Evolutionary conservation across 2,797 vertebrate species (phyloP).

Genomic region (Buphagus erythrorhynchus): DNA sequence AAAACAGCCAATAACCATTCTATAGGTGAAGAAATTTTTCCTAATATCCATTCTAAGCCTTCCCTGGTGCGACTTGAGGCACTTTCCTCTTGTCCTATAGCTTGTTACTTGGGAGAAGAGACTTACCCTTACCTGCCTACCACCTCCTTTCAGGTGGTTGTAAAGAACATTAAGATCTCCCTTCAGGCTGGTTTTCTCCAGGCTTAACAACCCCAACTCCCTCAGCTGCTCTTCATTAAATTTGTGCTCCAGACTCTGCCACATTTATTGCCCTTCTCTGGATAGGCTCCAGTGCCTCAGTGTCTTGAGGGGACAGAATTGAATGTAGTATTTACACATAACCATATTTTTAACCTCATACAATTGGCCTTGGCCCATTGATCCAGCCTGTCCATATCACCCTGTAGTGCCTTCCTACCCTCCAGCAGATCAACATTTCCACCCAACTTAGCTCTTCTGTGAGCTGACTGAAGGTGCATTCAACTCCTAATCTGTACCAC

Average conservation of each 20-base stretch:
- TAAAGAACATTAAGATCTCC: background rate
- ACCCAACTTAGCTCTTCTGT: background rate
- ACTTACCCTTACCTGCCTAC: background rate
- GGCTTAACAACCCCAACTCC: background rate
- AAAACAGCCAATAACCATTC: background rate
- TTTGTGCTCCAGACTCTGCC: too few relatives aligned
- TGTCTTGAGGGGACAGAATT: background rate
- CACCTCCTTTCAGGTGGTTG: background rate
- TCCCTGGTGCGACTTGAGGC: background rate
- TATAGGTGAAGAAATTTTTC: background rate
- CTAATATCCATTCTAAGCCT: background rate
- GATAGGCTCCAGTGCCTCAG: background rate
- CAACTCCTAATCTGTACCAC: background rate
- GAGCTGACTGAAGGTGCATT: background rate
- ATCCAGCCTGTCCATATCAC: background rate
- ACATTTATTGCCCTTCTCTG: background rate
- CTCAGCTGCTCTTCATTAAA: background rate
- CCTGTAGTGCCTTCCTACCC: background rate
- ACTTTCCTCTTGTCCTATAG: background rate
- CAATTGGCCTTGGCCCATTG: background rate
- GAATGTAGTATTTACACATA: background rate
- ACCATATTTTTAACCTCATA: too few relatives aligned
- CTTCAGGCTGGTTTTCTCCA: background rate
- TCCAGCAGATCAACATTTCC: background rate
- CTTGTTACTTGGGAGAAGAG: background rate